Conservation (phyloP, 1,140 invertebrate species). For the Stegodyphus mimosarum region DNA sequence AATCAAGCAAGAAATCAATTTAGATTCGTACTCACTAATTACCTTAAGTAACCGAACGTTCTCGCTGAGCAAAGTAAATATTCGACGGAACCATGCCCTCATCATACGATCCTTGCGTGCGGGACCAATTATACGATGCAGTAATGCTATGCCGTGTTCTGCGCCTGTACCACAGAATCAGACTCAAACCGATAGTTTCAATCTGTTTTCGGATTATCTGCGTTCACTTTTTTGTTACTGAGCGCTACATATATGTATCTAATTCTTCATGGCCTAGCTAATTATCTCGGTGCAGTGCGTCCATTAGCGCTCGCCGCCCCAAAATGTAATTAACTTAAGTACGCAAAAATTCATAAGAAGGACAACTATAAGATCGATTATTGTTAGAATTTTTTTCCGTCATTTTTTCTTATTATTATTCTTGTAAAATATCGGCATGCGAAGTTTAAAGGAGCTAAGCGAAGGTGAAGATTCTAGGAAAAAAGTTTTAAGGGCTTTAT, state of each 20-base stretch:
- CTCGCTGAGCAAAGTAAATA: neutral
- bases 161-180: neutral
- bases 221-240: conserved; percentile 11
- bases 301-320: conserved; percentile 51
- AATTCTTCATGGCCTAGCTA: conserved; percentile 47
- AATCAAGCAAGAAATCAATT: neutral
- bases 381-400: conserved; percentile 23
- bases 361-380: conserved; percentile 55
- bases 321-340: conserved; percentile 61
- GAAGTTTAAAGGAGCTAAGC: conserved; percentile 15
- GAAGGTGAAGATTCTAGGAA: conserved; percentile 22
- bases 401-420: conserved; percentile 32
- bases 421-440: conserved; percentile 54
- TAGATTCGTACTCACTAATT: neutral
- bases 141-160: neutral
- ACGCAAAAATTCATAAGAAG: conserved; percentile 58
- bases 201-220: conserved; percentile 46
- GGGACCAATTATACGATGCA: conserved; percentile 2
- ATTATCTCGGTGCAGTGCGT: conserved; percentile 54
- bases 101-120: neutral
- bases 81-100: neutral
- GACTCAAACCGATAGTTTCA: conserved; percentile 19
- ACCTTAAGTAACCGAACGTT: neutral
- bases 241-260: conserved; percentile 37
- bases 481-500: conserved; percentile 40